These are phyloP conservation scores for Drosophila melanosoma DNA, from an alignment of 2,888 invertebrate genomes.

Conservation along the genomic window DNA sequence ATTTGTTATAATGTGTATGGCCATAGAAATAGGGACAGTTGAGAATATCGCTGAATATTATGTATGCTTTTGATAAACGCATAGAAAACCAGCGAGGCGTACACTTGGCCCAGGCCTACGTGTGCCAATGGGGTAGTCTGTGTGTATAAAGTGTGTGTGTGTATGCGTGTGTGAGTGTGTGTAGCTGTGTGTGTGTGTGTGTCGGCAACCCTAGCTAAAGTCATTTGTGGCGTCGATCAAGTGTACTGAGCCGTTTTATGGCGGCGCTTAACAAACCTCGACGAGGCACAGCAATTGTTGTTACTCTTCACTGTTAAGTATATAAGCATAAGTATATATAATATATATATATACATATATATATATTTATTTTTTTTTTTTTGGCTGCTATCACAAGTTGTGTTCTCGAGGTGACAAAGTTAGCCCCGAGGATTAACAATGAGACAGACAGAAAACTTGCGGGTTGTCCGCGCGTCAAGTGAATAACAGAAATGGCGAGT, in stretches of 20 bases:
- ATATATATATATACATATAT: not conserved
- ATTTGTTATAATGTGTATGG: constrained; percentile 79
- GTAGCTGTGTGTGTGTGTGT: not conserved
- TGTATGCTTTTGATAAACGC: constrained; percentile 77
- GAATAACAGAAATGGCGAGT: constrained; percentile 63
- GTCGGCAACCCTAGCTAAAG: constrained; percentile 64
- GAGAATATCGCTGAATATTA: constrained; percentile 61
- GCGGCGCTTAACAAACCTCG: constrained; percentile 77
- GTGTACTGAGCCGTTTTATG: constrained; percentile 81
- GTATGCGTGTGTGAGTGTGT: not conserved
- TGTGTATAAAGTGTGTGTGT: not conserved
- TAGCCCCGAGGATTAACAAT: constrained; percentile 46
- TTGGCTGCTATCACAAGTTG: constrained; percentile 48
- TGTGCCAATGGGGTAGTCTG: not conserved
- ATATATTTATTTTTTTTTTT: constrained; percentile 19
- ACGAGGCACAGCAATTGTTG: constrained; percentile 54
- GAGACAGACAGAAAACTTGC: constrained; percentile 11
- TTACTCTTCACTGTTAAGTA: constrained; percentile 3
- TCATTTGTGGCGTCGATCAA: constrained; percentile 79
- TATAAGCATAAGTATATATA: constrained; percentile 1
- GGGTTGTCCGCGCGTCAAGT: constrained; percentile 47
- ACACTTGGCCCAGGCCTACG: constrained; percentile 61
- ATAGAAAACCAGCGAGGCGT: constrained; percentile 77
- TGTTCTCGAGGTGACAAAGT: constrained; percentile 59
- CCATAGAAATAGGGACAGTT: constrained; percentile 56